Evolutionary conservation across 1,140 invertebrate genomes (phyloP), one percentile per base, ranked within the genome.

Genomic region (Achroia grisella): DNA sequence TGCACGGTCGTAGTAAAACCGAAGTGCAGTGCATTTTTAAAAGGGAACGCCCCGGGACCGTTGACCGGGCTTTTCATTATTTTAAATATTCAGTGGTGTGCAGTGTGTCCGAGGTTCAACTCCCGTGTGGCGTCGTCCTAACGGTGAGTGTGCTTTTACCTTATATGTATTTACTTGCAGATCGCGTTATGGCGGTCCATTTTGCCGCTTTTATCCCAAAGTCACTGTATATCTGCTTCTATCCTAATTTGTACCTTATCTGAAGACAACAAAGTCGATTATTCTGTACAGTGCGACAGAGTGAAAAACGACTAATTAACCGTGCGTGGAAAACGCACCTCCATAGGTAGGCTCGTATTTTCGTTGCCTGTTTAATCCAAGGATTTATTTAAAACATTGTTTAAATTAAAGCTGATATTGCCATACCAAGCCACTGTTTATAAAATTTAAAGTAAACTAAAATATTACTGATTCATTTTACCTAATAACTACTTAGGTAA

Each of bases 11-110:
- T 66, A 72, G 60, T 80, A 71, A 81, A 80, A 73, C 58, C 50
- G 47, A 42, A 75, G 72, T 81, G 74, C 72, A 84, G 73, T 84
- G 78, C 76, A 82, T 82, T 80, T 84, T 82, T 77, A 80, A 84
- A 75, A 70, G 68, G 71, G 51, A 77, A 71, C 72, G 72, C 74
- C 76, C 76, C 58, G 55, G 55, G 52, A 55, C 39, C 46, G 56
- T 52, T 65, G 68, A 64, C 62, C 62, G 48, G 56, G 68, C 61
- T 68, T 84, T 82, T 77, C 76, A 77, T 82, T 82, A 82, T 80
- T 77, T 76, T 69, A 79, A 82, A 79, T 79, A 80, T 84, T 84
- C 72, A 82, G 76, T 79, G 65, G 47, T 63, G 66, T 72, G 66
- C 67, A 69, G 71, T 65, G 70, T 58, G 59, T 49, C 42, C 52